Evolutionary conservation across 2,888 invertebrate genomes (phyloP).

Genomic region (Diplolepis rosae): DNA sequence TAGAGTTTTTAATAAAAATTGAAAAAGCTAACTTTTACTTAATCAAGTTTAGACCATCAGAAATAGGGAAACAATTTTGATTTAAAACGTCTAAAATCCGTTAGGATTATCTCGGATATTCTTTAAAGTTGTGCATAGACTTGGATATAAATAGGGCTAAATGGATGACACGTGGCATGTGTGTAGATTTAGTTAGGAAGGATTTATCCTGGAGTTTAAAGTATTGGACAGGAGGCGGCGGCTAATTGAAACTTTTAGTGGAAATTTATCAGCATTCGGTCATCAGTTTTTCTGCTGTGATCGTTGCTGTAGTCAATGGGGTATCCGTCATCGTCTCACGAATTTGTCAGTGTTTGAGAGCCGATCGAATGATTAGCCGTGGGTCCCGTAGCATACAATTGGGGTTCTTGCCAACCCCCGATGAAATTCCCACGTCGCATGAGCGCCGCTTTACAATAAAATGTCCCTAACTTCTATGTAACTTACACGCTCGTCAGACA

Average conservation of each 20-base stretch:
- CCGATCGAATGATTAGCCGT: constrained; percentile 66
- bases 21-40: no score
- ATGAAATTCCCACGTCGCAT: constrained; percentile 67
- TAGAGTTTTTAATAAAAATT: no score
- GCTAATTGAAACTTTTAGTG: constrained; percentile 51
- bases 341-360: constrained; percentile 69
- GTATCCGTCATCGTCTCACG: constrained; percentile 67
- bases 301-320: constrained; percentile 52
- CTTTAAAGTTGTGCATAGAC: constrained; percentile 13
- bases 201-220: constrained; percentile 49
- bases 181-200: constrained; percentile 44
- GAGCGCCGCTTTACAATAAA: constrained; percentile 52
- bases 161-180: constrained; percentile 41
- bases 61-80: no score
- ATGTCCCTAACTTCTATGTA: constrained; percentile 45
- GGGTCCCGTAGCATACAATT: constrained; percentile 54
- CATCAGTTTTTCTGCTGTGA: constrained; percentile 46
- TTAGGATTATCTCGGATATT: neutral
- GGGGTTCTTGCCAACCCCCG: constrained; percentile 48
- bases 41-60: no score
- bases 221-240: constrained; percentile 40
- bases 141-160: constrained; percentile 32
- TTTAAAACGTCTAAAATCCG: neutral
- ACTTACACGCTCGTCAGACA: constrained; percentile 46
- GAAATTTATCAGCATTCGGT: constrained; percentile 57